A percentile compares a stretch with the other conserved stretches of the same genome.
phyloP scores from a whole-genome alignment of 1,140 invertebrate species.

The Drosophila nikananu region DNA sequence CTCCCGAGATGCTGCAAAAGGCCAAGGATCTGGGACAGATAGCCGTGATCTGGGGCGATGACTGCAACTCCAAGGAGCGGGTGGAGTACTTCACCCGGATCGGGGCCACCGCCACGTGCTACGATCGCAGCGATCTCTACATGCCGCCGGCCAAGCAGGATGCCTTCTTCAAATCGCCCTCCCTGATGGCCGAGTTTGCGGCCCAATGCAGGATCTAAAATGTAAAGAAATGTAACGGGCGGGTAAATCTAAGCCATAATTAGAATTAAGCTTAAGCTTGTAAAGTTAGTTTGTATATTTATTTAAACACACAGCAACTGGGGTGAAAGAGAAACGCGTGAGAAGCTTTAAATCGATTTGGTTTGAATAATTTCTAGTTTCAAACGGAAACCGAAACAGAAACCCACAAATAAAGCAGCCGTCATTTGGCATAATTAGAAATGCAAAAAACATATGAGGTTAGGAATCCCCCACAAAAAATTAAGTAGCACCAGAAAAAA shows the following conservation, averaged over 20 bases:
- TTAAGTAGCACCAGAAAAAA: conserved; percentile 44
- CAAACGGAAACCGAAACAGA: conserved; percentile 40
- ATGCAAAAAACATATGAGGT: conserved; percentile 24
- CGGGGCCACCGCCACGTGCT: conserved; percentile 96
- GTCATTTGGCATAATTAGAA: conserved; percentile 51
- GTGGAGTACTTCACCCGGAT: conserved; percentile 94
- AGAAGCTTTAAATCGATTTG: conserved; percentile 19
- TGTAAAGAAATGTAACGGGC: conserved; percentile 26
- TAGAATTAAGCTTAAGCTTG: conserved; percentile 36
- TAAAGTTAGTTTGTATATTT: conserved; percentile 46
- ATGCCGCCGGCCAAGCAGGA: conserved; percentile 68
- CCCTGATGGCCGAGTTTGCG: conserved; percentile 71
- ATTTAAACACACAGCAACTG: conserved; percentile 36
- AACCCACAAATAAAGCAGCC: conserved; percentile 41
- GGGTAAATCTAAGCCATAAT: conserved; percentile 48
- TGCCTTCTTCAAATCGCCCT: conserved; percentile 76
- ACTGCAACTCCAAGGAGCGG: conserved; percentile 94
- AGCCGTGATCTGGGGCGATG: conserved; percentile 98
- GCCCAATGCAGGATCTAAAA: conserved; percentile 69
- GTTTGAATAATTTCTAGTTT: conserved; percentile 38
- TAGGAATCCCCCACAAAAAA: conserved; percentile 41
- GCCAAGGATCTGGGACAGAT: conserved; percentile 92
- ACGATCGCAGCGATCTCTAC: conserved; percentile 92
- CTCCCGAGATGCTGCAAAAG: conserved; percentile 89
- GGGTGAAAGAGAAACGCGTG: conserved; percentile 42